Conservation (phyloP, 2,888 invertebrate species). For the Drosophila peninsularis region DNA sequence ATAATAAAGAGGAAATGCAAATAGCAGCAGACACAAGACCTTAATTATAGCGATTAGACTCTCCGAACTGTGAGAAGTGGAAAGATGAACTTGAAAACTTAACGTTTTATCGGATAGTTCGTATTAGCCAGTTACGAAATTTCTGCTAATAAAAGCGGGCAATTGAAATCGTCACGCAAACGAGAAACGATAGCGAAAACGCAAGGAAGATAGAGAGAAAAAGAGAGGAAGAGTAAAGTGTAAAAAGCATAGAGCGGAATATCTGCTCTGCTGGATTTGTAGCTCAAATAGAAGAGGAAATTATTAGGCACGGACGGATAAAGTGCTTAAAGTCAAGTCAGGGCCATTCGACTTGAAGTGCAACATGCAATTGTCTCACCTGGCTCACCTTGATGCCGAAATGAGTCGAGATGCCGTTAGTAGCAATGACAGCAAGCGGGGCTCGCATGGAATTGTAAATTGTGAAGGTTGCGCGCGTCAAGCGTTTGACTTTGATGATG, state of each 20-base stretch:
- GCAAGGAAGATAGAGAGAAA: neutral
- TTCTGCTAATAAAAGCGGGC: slow-evolving; percentile 13
- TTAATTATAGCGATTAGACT: slow-evolving; percentile 29
- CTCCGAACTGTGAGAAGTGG: neutral
- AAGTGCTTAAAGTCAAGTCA: slow-evolving; percentile 2
- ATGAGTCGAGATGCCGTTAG: slow-evolving; percentile 17
- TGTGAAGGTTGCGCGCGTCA: slow-evolving; percentile 33
- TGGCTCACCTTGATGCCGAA: slow-evolving; percentile 48
- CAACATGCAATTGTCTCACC: slow-evolving; percentile 12
- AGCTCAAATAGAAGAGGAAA: neutral
- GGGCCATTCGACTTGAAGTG: slow-evolving; percentile 15
- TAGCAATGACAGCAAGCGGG: neutral
- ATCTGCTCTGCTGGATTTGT: no score
- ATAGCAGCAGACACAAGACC: slow-evolving; percentile 2
- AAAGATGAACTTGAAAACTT: slow-evolving; percentile 13
- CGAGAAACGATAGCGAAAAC: slow-evolving; percentile 4
- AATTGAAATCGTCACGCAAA: slow-evolving; percentile 66
- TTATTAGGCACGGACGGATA: neutral
- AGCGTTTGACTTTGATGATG: slow-evolving; percentile 19
- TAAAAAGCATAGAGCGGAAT: slow-evolving; percentile 22
- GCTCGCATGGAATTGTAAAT: slow-evolving; percentile 1
- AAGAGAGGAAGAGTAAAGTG: neutral
- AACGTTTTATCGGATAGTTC: neutral
- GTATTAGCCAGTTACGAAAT: slow-evolving; percentile 44
- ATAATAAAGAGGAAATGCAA: slow-evolving; percentile 16